These are phyloP conservation scores for Cebidichthys violaceus DNA, from an alignment of 2,113 vertebrate species.

Conservation along the genomic window DNA sequence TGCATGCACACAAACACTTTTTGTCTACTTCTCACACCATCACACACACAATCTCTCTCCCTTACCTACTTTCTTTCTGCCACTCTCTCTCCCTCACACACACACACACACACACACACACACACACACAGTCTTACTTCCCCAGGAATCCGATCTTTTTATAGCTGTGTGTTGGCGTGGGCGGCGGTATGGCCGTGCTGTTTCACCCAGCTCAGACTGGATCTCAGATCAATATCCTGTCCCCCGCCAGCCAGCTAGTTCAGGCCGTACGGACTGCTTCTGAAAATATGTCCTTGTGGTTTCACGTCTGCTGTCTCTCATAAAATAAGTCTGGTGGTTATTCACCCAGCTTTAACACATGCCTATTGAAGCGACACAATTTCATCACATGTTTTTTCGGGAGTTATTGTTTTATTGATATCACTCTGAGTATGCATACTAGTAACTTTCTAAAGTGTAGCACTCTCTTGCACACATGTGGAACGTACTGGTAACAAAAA, in stretches of 20 bases:
- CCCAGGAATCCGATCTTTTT: constrained; percentile 74
- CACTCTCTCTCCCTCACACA: background rate
- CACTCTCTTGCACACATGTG: background rate
- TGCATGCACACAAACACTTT: constrained; percentile 26
- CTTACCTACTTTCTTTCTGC: background rate
- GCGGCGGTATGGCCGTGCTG: constrained; percentile 62
- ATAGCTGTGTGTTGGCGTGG: constrained; percentile 70
- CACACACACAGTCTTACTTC: constrained; percentile 22
- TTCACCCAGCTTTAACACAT: constrained; percentile 13
- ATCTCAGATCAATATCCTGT: constrained; percentile 81
- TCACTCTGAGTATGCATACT: background rate
- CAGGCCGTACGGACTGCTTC: constrained; percentile 54
- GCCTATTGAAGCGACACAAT: background rate
- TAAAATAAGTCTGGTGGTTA: constrained; percentile 11
- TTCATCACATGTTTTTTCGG: background rate
- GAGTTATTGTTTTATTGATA: background rate
- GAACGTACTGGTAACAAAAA: constrained; percentile 3
- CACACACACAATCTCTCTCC: background rate
- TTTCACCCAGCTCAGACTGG: constrained; percentile 73
- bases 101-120: constrained; percentile 8
- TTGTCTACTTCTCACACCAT: constrained; percentile 33
- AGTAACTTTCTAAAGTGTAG: background rate
- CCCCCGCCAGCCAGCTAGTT: constrained; percentile 65
- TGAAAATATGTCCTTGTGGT: constrained; percentile 65
- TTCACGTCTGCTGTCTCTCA: constrained; percentile 49